A percentile compares a stretch with the other conserved stretches of the same genome.
These are phyloP conservation scores for Loripinus fragilis DNA, from an alignment of 2,888 invertebrate genomes.

Conservation along the genomic window DNA sequence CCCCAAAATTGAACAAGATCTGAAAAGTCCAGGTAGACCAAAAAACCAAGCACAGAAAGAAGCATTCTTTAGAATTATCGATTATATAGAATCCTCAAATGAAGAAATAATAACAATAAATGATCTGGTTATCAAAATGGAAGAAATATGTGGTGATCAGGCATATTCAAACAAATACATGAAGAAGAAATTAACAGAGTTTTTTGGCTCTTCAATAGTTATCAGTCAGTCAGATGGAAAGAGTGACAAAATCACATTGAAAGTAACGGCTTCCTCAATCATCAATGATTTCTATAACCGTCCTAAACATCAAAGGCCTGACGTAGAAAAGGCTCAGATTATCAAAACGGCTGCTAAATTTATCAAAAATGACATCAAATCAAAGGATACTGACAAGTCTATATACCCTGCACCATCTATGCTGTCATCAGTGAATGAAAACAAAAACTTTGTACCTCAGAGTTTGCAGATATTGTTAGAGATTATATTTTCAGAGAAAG, in stretches of 20 bases:
- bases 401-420: slow-evolving; percentile 11
- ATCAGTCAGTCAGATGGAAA: slow-evolving; percentile 27
- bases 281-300: slow-evolving; percentile 18
- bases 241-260: slow-evolving; percentile 20
- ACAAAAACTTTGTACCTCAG: slow-evolving; percentile 22
- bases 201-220: slow-evolving; percentile 25
- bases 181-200: slow-evolving; percentile 24
- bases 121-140: slow-evolving; percentile 26
- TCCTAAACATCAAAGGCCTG: not conserved
- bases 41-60: slow-evolving; percentile 18
- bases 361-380: slow-evolving; percentile 15
- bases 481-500: slow-evolving; percentile 5
- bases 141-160: slow-evolving; percentile 26
- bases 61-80: slow-evolving; percentile 17
- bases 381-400: slow-evolving; percentile 4
- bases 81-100: slow-evolving; percentile 18
- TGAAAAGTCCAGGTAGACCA: slow-evolving; percentile 29
- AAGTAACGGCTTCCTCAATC: slow-evolving; percentile 20
- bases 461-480: slow-evolving; percentile 22
- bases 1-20: not conserved
- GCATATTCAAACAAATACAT: slow-evolving; percentile 22
- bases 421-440: slow-evolving; percentile 11
- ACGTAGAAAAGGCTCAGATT: slow-evolving; percentile 18
- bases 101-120: slow-evolving; percentile 13
- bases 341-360: slow-evolving; percentile 23